Evolutionary conservation across 1,140 invertebrate species (phyloP).

Genomic region (Cherax destructor): DNA sequence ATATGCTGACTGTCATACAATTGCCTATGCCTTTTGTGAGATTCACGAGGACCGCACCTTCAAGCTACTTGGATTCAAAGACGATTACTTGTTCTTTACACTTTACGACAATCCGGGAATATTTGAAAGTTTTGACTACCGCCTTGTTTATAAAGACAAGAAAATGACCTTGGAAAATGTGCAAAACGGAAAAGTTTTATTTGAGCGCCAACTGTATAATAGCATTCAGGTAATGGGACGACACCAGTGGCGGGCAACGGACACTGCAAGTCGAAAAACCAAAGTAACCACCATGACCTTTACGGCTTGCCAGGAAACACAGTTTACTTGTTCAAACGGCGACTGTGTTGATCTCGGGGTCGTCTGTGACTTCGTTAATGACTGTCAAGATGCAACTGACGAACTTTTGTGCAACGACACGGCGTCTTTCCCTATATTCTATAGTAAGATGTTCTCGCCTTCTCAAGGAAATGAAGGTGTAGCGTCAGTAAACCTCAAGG

Average conservation of each 20-base stretch:
- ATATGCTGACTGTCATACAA: background rate
- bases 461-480: background rate
- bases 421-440: background rate
- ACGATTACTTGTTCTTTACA: constrained; percentile 3
- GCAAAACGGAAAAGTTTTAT: background rate
- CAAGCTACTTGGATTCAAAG: constrained; percentile 15
- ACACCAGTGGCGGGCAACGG: background rate
- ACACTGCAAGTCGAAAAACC: too few relatives aligned
- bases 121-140: constrained; percentile 17
- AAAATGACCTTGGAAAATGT: constrained; percentile 11
- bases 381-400: constrained; percentile 37
- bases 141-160: background rate
- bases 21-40: background rate
- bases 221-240: constrained; percentile 19
- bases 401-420: constrained; percentile 27
- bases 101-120: background rate
- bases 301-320: constrained; percentile 12
- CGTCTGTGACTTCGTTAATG: constrained; percentile 23
- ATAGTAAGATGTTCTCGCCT: constrained; percentile 41
- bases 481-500: constrained; percentile 9
- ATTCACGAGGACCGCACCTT: background rate
- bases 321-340: constrained; percentile 43
- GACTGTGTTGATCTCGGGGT: constrained; percentile 8
- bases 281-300: background rate
- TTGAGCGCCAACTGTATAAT: background rate